Base-by-base conservation (phyloP, 2,888 invertebrate genomes). In the Phlogophora meticulosa region DNA sequence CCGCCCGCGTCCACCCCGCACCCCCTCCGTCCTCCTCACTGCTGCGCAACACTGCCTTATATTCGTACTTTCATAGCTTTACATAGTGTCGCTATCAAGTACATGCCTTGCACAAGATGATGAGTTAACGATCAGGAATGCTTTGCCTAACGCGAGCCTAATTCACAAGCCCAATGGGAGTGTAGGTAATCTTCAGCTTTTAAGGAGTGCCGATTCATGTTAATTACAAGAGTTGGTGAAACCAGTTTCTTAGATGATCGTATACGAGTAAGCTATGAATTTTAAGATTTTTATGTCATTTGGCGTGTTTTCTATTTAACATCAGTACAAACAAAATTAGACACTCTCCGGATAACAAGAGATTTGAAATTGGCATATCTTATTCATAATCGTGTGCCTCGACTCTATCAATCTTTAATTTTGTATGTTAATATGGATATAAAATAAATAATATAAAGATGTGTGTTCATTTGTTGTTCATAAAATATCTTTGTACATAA, bases 1-100 rank as follows among this genome's bases (percentile, higher is more conserved):
- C 81, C 85, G 36, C 60, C 62, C 45, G 59, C 80, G 80, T 73
- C 76, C 70, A 65, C 70, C 56, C 82, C 66, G 56, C 77, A 66
- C 71, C 81, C 86, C 76, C 76, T 51, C 61, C n/a, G 52, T 43
- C 73, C 58, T 63, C 80, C 83, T 80, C 75, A 66, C 75, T 72
- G 85, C 92, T 91, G 83, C 92, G 93, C 94, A 94, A 94, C 87
- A 89, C 86, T 90, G 91, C 91, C 89, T 93, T 91, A 93, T 89
- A 92, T 92, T 90, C 78, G 78, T 86, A 84, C 80, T 77, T 83
- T 82, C 80, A 76, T 86, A 84, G 80, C 73, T 83, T 82, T 85
- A 83, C 80, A 85, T 78, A 78, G 82, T 82, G 84, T 82, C 77
- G 77, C 74, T 82, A 71, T 72, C 66, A 67, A 66, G 77, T 77